Percentiles rank a stretch among this genome's conserved stretches.
phyloP scores from a whole-genome alignment of 2,888 invertebrate species.

The Drosophila conformis region DNA sequence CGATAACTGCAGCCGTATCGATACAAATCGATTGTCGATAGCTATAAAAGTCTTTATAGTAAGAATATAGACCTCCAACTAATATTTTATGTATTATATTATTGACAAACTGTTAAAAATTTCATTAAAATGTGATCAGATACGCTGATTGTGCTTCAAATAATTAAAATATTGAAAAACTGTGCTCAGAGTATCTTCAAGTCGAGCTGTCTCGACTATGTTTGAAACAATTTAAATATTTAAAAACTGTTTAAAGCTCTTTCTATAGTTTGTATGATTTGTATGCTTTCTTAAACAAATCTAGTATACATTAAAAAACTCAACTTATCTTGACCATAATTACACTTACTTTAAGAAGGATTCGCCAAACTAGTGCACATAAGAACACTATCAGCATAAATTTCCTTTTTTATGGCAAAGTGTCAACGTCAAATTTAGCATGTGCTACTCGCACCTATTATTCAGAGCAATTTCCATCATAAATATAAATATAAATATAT shows the following conservation, averaged over 20 bases:
- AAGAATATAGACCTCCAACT: too few relatives aligned
- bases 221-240: neutral
- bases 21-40: neutral
- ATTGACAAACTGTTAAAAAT: neutral
- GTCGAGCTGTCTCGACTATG: neutral
- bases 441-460: neutral
- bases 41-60: neutral
- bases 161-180: neutral
- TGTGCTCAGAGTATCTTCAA: neutral
- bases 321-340: neutral
- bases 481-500: neutral
- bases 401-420: neutral
- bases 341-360: neutral
- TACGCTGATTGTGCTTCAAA: neutral
- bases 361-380: neutral
- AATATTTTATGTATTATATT: neutral
- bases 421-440: neutral
- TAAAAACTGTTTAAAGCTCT: accelerated
- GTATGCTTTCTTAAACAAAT: neutral
- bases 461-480: neutral
- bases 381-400: neutral
- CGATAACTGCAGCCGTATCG: neutral
- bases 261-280: neutral
- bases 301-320: neutral
- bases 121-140: neutral